Evolutionary conservation across 2,113 vertebrate species (phyloP).

Genomic region (Cisticola juncidis): DNA sequence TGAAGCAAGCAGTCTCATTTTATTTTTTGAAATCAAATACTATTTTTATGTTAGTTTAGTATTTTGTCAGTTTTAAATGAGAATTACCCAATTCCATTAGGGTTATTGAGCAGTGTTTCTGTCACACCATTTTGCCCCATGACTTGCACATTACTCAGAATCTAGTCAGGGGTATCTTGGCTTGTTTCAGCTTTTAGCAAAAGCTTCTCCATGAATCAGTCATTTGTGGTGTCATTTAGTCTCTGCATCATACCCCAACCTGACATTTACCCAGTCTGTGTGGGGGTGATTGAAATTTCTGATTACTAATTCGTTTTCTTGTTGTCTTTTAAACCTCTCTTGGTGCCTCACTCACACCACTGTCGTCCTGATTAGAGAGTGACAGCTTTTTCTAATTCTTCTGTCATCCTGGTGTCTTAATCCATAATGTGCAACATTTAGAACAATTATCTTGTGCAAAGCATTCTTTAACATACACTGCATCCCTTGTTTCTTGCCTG

Average conservation of each 20-base stretch:
- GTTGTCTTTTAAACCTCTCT: conserved; percentile 2
- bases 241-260: conserved; percentile 7
- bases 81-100: background rate
- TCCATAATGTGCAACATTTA: background rate
- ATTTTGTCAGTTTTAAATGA: background rate
- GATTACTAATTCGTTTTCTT: conserved; percentile 29
- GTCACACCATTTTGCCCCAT: background rate
- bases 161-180: background rate
- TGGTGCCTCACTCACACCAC: background rate
- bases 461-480: background rate
- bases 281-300: conserved; percentile 29
- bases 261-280: conserved; percentile 17
- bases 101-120: background rate
- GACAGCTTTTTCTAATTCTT: background rate
- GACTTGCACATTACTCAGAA: background rate
- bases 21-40: background rate
- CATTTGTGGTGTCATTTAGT: background rate
- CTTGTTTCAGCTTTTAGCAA: background rate
- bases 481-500: background rate
- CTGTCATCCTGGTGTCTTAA: background rate
- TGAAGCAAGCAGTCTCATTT: background rate
- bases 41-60: background rate
- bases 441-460: background rate
- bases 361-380: conserved; percentile 1
- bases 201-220: background rate